Evolutionary conservation across 2,797 vertebrate genomes (phyloP), one percentile per base, ranked within the genome.

Genomic region (Pangasius mekongensis): DNA sequence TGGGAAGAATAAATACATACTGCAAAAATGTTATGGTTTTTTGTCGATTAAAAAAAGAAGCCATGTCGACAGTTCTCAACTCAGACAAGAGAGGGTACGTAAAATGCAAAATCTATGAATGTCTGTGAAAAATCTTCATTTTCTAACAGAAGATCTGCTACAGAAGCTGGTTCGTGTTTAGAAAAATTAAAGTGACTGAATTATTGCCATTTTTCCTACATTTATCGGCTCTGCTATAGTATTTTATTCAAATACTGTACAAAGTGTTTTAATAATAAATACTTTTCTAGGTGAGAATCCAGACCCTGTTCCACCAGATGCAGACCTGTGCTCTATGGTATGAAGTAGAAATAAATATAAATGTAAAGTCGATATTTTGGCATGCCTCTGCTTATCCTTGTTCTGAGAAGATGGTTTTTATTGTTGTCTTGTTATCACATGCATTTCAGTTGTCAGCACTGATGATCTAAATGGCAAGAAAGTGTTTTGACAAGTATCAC

Each of bases 401-500:
- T 33, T 10, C 8, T 30, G 18, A 24, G 56, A 81, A 27, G 27
- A 52, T 33, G 33, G 52, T 16, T 82, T 60, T 86, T 33, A 36
- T n/a, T 58, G 5, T 36, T 56, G 27, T 30, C 18, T 22, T 77
- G 14, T 71, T 5, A 60, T 87, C 43, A 18, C 39, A 5, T 36
- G 30, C 69, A 52, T 66, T 76, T 52, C 80, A 76, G 1, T 47
- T 73, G 76, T 27, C 64, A 71, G 77, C 30, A 22, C 9, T 80
- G 52, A 80, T 56, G 33, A 80, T 36, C 77, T 33, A 58, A 36
- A 80, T 36, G 74, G 49, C 49, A 56, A 58, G 18, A 56, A 67
- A 77, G 52, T 69, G 33, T 83, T 83, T 83, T 47, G 80, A 62
- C 80, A 83, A 83, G 36, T 83, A 36, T 36, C 77, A 62, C 0